Evolutionary conservation across 2,113 vertebrate species (phyloP), one percentile per base, ranked within the genome.

Genomic region (Penelope pileata): DNA sequence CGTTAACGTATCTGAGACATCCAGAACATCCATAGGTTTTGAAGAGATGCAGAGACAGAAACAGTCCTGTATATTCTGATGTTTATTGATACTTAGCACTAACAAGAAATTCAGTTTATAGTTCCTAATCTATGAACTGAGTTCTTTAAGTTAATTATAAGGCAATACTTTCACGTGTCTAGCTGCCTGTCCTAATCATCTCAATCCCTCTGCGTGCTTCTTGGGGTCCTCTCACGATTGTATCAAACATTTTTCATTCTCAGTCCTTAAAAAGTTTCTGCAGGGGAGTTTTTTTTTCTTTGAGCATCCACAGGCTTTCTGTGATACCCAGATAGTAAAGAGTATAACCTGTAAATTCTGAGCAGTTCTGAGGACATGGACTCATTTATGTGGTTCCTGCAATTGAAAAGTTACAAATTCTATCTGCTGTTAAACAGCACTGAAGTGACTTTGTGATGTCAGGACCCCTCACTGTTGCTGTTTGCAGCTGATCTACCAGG

Each of bases 21-120:
- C n/a, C 18, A n/a, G n/a, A n/a, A n/a, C n/a, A n/a, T 83, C 59
- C 4, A 0, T 5, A 40, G 60, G 32, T 13, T 53, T 0, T 56
- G 30, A 36, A 51, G 54, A 60, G 11, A 11, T 68, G 21, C 9
- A 54, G 73, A 34, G 59, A 42, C 10, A 73, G 63, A 80, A 86
- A 1, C 34, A 81, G 26, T 50, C 12, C 40, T 68, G 23, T 59
- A 53, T 54, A 45, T 76, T 45, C 29, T 19, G 12, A 8, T 72
- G 42, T 27, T 80, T 80, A 8, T 63, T 68, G 53, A 60, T 27
- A 48, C 1, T 2, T 30, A 76, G 4, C 1, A 6, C 21, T 80
- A 89, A 75, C n/a, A 63, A 56, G 29, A 85, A 60, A 69, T 34
- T 67, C 11, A 7, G 18, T 24, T 93, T 22, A 34, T 4, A 10